phyloP scores from a whole-genome alignment of 2,797 vertebrate genomes.

The Chiroxiphia lanceolata region DNA sequence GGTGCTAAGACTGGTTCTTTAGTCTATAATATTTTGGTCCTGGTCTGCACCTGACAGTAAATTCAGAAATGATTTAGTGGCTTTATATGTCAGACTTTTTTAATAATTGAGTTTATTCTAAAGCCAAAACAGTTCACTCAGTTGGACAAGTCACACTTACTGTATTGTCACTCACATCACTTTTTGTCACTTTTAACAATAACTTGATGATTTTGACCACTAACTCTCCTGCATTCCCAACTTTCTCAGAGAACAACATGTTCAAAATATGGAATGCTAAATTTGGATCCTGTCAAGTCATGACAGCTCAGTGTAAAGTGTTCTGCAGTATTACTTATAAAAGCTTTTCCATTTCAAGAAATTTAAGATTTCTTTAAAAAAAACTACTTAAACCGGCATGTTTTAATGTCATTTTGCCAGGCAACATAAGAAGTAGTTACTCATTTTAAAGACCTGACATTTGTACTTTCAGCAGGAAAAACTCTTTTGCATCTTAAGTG shows the following conservation, averaged over 20 bases:
- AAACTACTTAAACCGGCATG: slow-evolving; percentile 19
- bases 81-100: neutral
- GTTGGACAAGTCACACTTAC: slow-evolving; percentile 31
- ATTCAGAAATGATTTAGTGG: slow-evolving; percentile 12
- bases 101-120: slow-evolving; percentile 39
- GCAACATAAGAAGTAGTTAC: neutral
- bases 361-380: slow-evolving; percentile 44
- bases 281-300: slow-evolving; percentile 70
- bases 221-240: neutral
- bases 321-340: slow-evolving; percentile 58
- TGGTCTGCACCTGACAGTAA: neutral
- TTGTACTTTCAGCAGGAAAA: neutral
- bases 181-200: slow-evolving; percentile 65
- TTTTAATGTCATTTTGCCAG: slow-evolving; percentile 54
- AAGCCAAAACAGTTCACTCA: slow-evolving; percentile 2
- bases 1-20: neutral
- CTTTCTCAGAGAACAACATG: slow-evolving; percentile 62
- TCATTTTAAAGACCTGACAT: slow-evolving; percentile 43
- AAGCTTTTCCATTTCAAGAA: slow-evolving; percentile 69
- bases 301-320: slow-evolving; percentile 69
- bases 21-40: neutral
- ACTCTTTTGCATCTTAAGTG: neutral
- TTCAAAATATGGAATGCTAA: slow-evolving; percentile 61
- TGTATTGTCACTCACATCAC: neutral
- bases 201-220: slow-evolving; percentile 63